Conservation (phyloP, 2,888 invertebrate species). For the Chirona hameri region DNA sequence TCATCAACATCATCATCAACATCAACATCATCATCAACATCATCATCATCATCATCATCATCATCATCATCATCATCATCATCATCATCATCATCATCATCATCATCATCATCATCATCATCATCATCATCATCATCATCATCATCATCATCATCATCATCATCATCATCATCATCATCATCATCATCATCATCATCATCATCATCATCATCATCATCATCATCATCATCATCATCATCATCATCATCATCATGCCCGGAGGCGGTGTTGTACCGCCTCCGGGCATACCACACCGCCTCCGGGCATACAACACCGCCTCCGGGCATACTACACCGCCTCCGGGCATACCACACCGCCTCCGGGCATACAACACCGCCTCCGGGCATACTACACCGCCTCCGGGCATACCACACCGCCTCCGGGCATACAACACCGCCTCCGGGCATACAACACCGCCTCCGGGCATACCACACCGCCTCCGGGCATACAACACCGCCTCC, state of each 20-base stretch:
- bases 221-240: conserved; percentile 22
- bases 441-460: too few species aligned
- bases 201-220: conserved; percentile 22
- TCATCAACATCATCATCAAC: too few species aligned
- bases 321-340: too few species aligned
- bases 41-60: conserved; percentile 22
- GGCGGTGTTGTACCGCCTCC: not conserved
- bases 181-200: conserved; percentile 12
- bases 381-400: too few species aligned
- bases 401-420: too few species aligned
- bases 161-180: conserved; percentile 22
- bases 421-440: too few species aligned
- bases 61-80: conserved; percentile 12
- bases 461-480: too few species aligned
- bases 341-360: too few species aligned
- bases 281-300: too few species aligned
- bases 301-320: too few species aligned
- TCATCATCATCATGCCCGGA: not conserved
- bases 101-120: conserved; percentile 22
- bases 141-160: conserved; percentile 22
- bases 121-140: conserved; percentile 22
- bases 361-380: too few species aligned
- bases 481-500: too few species aligned
- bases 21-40: conserved; percentile 10
- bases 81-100: conserved; percentile 22